Percentiles rank a stretch among this genome's conserved stretches.
phyloP scores from a whole-genome alignment of 2,113 vertebrate species.

The Oreochromis tanganicae region DNA sequence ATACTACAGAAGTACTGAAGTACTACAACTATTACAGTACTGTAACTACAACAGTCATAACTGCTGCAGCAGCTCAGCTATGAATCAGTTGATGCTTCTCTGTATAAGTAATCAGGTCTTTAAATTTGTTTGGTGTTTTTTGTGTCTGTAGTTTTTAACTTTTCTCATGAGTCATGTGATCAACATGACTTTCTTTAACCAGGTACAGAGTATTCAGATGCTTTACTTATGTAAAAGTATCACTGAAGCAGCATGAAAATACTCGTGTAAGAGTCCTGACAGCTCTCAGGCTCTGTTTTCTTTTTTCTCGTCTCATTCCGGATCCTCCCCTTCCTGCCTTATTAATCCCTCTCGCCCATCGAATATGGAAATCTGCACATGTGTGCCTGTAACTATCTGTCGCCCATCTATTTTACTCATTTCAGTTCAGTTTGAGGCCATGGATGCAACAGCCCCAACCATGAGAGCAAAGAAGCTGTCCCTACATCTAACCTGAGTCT shows the following conservation, averaged over 20 bases:
- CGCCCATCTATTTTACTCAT: accelerated
- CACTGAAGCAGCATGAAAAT: neutral
- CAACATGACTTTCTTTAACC: neutral
- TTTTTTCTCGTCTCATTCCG: neutral
- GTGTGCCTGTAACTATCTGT: neutral
- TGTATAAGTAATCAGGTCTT: neutral
- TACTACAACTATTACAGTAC: neutral
- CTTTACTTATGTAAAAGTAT: neutral
- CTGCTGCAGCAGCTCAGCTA: neutral
- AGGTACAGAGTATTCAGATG: neutral
- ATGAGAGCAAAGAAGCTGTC: neutral
- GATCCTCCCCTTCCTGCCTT: neutral
- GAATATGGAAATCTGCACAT: neutral
- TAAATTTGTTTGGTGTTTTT: neutral
- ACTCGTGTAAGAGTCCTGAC: neutral
- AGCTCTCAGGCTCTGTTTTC: neutral
- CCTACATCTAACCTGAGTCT: neutral
- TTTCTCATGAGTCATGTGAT: neutral
- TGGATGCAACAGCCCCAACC: neutral
- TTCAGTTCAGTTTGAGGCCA: neutral
- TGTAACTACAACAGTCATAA: accelerated
- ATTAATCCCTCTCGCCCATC: neutral
- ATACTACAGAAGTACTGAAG: neutral
- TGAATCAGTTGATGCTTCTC: neutral
- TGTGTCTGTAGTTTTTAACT: neutral